Base-by-base conservation (phyloP, 2,888 invertebrate species). In the Thyatira batis region DNA sequence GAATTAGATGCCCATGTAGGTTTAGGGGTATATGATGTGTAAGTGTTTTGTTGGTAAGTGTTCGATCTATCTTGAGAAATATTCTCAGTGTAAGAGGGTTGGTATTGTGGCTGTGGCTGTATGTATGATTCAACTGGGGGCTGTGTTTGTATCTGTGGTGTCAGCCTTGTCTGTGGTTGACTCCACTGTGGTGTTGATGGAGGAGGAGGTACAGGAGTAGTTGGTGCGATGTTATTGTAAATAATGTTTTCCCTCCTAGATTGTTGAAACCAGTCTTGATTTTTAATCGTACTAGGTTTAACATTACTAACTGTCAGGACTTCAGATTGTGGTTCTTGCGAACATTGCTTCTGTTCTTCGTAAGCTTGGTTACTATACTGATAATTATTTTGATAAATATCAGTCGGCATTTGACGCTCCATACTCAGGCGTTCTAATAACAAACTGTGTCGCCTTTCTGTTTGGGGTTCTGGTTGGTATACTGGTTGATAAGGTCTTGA, bases 181-280 rank as follows among this genome's bases (percentile, higher is more conserved):
- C 63, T 61, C 51, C 55, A 49, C 57, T 57, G 55, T 55, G 74
- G 39, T 68, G 66, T 51, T 82, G 84, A 8, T 56, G 63, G 57
- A 53, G 71, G 70, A 8, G 69, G 70, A 28, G 67, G 66, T 58
- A 78, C 80, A 33, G 75, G 76, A 49, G 82, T 82, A 30, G 73
- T 73, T 60, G 76, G 57, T 58, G 71, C 56, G 54, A 80, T 69
- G 27, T 85, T 85, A 60, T 86, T 87, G 51, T 82, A 84, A 52
- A 79, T 65, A 11, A 69, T 63, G 57, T 85, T 85, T 52, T 87
- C 85, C 57, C 75, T 83, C 39, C 72, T 82, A 28, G 67, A 79
- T 53, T 88, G 87, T 65, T 90, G 89, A 55, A 87, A 92, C 92
- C 92, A 92, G 59, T 91, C 88, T 53, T 88, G 87, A 54, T 90